Conservation (phyloP, 2,113 vertebrate species). For the Cyanistes caeruleus region DNA sequence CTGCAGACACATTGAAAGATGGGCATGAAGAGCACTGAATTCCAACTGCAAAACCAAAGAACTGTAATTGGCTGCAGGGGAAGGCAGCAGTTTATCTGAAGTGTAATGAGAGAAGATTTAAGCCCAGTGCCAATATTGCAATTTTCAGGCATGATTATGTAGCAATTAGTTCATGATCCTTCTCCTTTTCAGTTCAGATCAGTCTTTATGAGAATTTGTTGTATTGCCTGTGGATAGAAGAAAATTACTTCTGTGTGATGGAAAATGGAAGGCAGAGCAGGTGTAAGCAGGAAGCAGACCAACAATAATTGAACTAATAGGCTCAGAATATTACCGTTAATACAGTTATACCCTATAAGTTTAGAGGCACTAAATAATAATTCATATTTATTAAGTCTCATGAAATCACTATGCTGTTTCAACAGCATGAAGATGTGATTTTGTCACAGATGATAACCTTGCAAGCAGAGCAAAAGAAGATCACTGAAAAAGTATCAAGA, state of each 20-base stretch:
- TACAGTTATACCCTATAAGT: neutral
- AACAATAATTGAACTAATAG: neutral
- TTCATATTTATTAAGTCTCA: neutral
- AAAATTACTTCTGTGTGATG: neutral
- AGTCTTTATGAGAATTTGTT: neutral
- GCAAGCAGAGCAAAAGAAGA: neutral
- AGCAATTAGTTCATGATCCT: neutral
- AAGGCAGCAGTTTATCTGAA: neutral
- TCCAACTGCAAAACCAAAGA: neutral
- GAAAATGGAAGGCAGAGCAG: neutral
- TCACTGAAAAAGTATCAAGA: neutral
- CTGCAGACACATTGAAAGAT: neutral
- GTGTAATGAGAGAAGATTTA: neutral
- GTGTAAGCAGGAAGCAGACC: neutral
- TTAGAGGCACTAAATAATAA: neutral
- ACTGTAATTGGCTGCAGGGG: neutral
- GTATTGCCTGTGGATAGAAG: neutral
- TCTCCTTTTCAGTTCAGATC: neutral
- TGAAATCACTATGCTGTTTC: neutral
- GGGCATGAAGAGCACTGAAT: accelerated
- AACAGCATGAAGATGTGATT: neutral
- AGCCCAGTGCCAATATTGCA: neutral
- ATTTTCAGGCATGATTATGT: neutral
- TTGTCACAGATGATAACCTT: neutral
- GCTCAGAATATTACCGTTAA: neutral